Evolutionary conservation across 2,113 vertebrate species (phyloP), one percentile per base, ranked within the genome.

Genomic region (Onychostruthus taczanowskii): DNA sequence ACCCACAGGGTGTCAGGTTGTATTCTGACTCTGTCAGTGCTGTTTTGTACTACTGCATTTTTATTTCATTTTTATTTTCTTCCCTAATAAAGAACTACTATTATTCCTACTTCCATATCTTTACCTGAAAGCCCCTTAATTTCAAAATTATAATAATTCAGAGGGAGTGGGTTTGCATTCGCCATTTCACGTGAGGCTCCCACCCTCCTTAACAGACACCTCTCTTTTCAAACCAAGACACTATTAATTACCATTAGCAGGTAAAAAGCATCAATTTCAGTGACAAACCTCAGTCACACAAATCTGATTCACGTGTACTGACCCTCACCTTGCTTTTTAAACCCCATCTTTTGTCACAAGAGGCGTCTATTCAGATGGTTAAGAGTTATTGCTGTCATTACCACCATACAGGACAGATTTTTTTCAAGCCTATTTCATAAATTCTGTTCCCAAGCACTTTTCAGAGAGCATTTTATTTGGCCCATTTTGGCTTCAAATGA

Each of bases 291-390:
- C 46, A 52, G 35, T 41, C 6, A 19, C 33, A 49, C 49, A 53
- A 78, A 22, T 4, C 9, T 28, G 33, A 64, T 35, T 79, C 0
- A 0, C 19, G 7, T 0, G 1, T 33, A 4, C 12, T 74, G 62
- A 52, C 23, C 44, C 11, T 72, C 16, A 46, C 16, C 35, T 64
- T 67, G 37, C 15, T 49, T 94, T 89, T 63, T 53, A 75, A 52
- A 14, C 31, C 10, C 11, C 35, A 82, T 47, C 11, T 82, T 89
- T 81, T 69, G 50, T 88, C 41, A 30, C 13, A 49, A 33, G 16
- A 4, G 9, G 9, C 0, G 0, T 37, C 15, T 73, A 1, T 55
- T 92, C 66, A 39, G 58, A 16, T 16, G 10, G 10, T 31, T 84
- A 28, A 46, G 27, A 23, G 13, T 50, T 68, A 62, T 18, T 79